Conservation (phyloP, 2,888 invertebrate genomes). For the Crepidodera aurea region DNA sequence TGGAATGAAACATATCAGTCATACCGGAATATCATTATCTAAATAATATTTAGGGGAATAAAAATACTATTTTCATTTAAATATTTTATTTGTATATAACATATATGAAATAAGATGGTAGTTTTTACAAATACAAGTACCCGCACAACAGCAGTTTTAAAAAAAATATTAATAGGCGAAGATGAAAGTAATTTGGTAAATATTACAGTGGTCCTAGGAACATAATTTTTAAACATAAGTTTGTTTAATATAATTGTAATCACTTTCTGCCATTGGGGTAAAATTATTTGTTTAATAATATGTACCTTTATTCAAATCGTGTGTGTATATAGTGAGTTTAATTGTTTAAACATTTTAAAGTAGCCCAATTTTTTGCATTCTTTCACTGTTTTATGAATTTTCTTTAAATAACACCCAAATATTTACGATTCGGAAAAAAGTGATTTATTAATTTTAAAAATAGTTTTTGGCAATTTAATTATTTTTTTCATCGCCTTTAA, state of each 20-base stretch:
- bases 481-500: neutral
- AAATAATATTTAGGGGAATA: too few relatives aligned
- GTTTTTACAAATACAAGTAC: slow-evolving; percentile 15
- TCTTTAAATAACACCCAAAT: too few relatives aligned
- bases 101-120: neutral
- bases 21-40: too few relatives aligned
- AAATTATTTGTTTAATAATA: slow-evolving; percentile 3
- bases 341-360: too few relatives aligned
- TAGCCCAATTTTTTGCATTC: too few relatives aligned
- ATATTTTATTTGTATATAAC: neutral
- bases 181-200: too few relatives aligned
- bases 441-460: neutral
- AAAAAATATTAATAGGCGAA: neutral
- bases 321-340: too few relatives aligned
- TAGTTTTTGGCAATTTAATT: slow-evolving; percentile 1
- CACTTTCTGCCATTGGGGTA: slow-evolving; percentile 29
- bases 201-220: too few relatives aligned
- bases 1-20: too few relatives aligned
- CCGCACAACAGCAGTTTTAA: slow-evolving; percentile 25
- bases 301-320: slow-evolving; percentile 5
- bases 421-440: too few relatives aligned
- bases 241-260: neutral
- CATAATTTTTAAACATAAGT: neutral
- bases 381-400: too few relatives aligned
- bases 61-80: too few relatives aligned